Conservation (phyloP, 37 sponge, comb jelly and placozoan species). For the Ephydatia muelleri region DNA sequence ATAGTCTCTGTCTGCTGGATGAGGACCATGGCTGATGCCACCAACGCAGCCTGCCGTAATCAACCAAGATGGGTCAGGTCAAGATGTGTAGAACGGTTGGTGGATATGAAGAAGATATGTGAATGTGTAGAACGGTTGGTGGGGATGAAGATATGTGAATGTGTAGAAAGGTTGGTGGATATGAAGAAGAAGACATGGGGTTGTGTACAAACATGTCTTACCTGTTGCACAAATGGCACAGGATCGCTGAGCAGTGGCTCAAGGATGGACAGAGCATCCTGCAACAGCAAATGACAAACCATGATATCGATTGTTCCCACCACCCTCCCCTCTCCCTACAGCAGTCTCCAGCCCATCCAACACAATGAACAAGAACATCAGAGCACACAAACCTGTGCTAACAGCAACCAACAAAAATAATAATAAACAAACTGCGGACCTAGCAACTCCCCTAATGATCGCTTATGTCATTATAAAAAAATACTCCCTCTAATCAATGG, state of each 20-base stretch:
- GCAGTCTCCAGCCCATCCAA: too few relatives aligned
- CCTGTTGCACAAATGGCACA: conserved; percentile 90
- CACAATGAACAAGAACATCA: too few relatives aligned
- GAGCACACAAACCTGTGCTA: not conserved
- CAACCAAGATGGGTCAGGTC: not conserved
- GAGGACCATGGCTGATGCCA: conserved; percentile 94
- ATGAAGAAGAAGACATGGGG: not conserved
- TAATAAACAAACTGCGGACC: not conserved
- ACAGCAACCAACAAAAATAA: not conserved
- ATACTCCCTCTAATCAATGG: not conserved
- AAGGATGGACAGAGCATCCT: conserved; percentile 86
- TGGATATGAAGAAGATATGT: not conserved
- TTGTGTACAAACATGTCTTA: not conserved
- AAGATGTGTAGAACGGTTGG: not conserved
- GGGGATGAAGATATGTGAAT: not conserved
- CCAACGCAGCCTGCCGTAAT: conserved; percentile 75
- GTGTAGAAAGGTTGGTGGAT: not conserved
- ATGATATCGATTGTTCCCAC: not conserved
- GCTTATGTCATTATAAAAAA: not conserved
- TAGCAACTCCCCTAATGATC: not conserved
- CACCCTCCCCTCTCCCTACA: not conserved
- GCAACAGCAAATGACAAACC: not conserved
- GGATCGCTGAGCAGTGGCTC: conserved; percentile 90
- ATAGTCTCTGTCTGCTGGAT: conserved; percentile 89
- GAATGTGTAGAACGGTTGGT: not conserved